Percentiles rank a stretch among this genome's conserved stretches.
Conservation (phyloP, 2,888 invertebrate species). For the Stramonita haemastoma region DNA sequence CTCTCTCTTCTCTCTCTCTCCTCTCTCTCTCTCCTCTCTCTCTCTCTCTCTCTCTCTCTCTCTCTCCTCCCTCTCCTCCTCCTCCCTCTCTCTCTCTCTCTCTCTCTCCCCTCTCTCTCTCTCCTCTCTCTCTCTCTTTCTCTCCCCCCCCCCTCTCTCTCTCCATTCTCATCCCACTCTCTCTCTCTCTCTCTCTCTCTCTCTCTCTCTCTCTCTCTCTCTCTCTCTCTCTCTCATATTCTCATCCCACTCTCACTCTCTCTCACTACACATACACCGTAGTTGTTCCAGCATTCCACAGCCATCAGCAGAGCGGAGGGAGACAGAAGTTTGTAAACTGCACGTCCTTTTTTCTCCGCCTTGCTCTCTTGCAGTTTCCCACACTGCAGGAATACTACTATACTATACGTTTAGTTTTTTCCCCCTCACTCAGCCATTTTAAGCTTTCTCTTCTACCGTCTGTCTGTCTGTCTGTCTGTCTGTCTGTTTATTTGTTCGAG, state of each 20-base stretch:
- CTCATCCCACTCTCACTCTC: background rate
- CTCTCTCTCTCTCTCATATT: background rate
- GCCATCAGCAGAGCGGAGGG: background rate
- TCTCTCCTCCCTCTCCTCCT: too few species aligned
- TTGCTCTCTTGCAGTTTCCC: background rate
- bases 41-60: too few species aligned
- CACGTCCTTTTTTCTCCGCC: constrained; percentile 1
- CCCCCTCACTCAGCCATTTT: background rate
- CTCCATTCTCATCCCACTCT: too few species aligned
- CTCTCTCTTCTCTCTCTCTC: too few species aligned
- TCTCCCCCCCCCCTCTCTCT: too few species aligned
- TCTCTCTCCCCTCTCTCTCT: too few species aligned
- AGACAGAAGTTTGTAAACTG: constrained; percentile 23
- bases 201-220: background rate
- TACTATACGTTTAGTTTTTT: too few species aligned
- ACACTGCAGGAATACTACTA: background rate
- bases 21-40: too few species aligned
- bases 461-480: background rate
- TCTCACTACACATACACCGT: background rate
- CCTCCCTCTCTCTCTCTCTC: too few species aligned
- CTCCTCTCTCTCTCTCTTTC: too few species aligned
- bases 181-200: too few species aligned
- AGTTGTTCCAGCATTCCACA: background rate
- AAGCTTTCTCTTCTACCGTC: background rate
- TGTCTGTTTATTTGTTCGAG: background rate